A percentile compares a stretch with the other conserved stretches of the same genome.
phyloP scores from a whole-genome alignment of 2,797 vertebrate species.

The Rhabdophis nuchalis region DNA sequence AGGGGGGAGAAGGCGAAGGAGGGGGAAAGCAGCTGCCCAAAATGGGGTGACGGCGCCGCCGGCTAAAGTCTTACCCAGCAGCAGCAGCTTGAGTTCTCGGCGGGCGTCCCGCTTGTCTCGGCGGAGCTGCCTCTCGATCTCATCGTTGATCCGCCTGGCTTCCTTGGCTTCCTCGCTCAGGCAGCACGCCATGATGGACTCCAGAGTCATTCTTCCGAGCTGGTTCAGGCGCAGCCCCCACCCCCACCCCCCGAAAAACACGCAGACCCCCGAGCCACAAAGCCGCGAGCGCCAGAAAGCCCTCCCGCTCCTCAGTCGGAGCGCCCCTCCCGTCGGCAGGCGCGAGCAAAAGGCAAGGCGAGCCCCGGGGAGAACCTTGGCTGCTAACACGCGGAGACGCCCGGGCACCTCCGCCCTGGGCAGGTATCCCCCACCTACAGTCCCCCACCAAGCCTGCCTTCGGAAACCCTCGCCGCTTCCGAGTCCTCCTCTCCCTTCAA shows the following conservation, averaged over 20 bases:
- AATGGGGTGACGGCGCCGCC: background rate
- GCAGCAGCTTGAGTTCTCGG: slow-evolving; percentile 88
- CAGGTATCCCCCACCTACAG: background rate
- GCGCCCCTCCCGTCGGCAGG: background rate
- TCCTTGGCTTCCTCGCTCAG: slow-evolving; percentile 95
- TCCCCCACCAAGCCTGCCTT: slow-evolving; percentile 13
- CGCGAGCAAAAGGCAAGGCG: background rate
- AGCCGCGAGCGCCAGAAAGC: background rate
- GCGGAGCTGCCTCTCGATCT: slow-evolving; percentile 92
- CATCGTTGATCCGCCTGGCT: slow-evolving; percentile 91
- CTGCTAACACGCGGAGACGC: background rate
- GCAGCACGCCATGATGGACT: slow-evolving; percentile 97
- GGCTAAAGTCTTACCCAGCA: slow-evolving; percentile 78
- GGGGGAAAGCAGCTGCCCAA: background rate
- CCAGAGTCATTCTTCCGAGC: slow-evolving; percentile 86
- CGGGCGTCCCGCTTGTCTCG: slow-evolving; percentile 89
- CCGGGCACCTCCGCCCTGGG: background rate
- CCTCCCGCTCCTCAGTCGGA: background rate
- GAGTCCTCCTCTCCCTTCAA: slow-evolving; percentile 52
- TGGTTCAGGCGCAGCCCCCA: slow-evolving; percentile 61
- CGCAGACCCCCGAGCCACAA: slow-evolving; percentile 54
- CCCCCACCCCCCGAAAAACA: slow-evolving; percentile 52
- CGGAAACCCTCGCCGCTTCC: slow-evolving; percentile 37
- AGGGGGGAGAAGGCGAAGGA: background rate
- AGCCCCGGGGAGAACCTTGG: background rate